phyloP scores from a whole-genome alignment of 2,113 vertebrate genomes.

The Prolemur simus region DNA sequence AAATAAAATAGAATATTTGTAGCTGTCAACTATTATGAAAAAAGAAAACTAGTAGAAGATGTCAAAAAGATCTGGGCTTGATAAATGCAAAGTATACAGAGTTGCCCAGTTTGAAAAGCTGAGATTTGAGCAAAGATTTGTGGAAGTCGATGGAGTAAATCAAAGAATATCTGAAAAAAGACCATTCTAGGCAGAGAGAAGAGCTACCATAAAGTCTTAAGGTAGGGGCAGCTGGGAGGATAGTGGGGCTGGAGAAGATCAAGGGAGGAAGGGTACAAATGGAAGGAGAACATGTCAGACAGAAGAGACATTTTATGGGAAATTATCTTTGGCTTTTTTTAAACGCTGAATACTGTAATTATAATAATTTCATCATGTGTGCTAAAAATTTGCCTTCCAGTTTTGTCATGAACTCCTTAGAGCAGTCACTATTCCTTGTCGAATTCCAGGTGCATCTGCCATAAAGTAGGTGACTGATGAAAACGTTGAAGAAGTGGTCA shows the following conservation, averaged over 20 bases:
- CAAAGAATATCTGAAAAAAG: not conserved
- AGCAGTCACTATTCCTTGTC: too few relatives aligned
- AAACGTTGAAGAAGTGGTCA: not conserved
- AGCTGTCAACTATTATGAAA: not conserved
- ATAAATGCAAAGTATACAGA: not conserved
- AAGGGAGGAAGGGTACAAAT: not conserved
- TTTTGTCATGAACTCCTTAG: not conserved
- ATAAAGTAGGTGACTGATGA: not conserved
- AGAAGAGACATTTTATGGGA: not conserved
- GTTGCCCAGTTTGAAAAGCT: not conserved
- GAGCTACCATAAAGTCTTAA: not conserved
- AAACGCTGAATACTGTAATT: not conserved
- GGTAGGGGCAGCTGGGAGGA: not conserved
- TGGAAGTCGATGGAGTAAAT: not conserved
- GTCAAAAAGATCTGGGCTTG: not conserved
- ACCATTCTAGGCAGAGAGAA: not conserved
- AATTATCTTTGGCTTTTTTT: not conserved
- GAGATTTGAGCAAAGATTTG: not conserved
- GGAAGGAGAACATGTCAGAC: not conserved
- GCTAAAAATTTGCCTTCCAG: not conserved
- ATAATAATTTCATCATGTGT: not conserved
- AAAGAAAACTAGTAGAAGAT: not conserved
- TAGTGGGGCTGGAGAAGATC: fast-evolving
- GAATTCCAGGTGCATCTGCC: not conserved
- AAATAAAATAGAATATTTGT: not conserved